A percentile compares a stretch with the other conserved stretches of the same genome.
Conservation (phyloP, 2,113 vertebrate genomes). For the Athene noctua region DNA sequence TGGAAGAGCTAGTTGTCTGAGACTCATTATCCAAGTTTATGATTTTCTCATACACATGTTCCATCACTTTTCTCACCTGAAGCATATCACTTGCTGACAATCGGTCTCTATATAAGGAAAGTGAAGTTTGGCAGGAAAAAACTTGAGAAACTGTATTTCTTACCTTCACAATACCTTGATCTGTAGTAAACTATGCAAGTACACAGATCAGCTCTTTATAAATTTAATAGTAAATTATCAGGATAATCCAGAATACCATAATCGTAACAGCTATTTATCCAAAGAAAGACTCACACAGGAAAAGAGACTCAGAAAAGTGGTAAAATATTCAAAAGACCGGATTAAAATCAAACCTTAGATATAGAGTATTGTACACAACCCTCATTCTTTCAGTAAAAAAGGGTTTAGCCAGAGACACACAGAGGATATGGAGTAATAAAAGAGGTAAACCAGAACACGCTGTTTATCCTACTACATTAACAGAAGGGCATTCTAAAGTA, state of each 20-base stretch:
- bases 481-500: neutral
- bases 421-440: neutral
- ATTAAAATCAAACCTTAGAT: neutral
- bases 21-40: conserved; percentile 98
- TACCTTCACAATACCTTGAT: neutral
- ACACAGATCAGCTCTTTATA: neutral
- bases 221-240: neutral
- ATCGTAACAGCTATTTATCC: neutral
- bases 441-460: neutral
- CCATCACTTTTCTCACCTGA: conserved; percentile 98
- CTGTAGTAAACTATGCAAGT: neutral
- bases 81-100: conserved; percentile 99
- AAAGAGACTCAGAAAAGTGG: neutral
- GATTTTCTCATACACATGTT: conserved; percentile 98
- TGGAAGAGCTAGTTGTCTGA: conserved; percentile 94
- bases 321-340: neutral
- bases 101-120: conserved; percentile 79
- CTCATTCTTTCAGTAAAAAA: neutral
- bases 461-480: neutral
- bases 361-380: neutral
- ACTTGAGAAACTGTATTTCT: neutral
- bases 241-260: neutral
- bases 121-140: neutral
- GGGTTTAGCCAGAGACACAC: neutral
- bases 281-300: neutral